phyloP scores from a whole-genome alignment of 2,113 vertebrate species.

The Sylvietta virens region DNA sequence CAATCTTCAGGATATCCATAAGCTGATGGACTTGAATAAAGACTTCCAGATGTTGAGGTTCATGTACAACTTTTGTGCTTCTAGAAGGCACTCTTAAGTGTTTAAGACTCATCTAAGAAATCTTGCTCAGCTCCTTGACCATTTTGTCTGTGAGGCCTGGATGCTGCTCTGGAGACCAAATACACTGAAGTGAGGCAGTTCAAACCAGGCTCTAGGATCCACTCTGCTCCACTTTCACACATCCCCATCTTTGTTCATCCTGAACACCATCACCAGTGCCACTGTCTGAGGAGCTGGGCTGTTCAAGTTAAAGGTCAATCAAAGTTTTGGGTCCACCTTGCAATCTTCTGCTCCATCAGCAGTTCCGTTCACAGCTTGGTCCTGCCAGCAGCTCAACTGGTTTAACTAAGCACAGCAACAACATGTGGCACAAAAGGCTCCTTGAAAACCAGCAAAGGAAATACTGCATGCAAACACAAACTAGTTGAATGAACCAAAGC shows the following conservation, averaged over 20 bases:
- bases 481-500: not conserved
- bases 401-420: not conserved
- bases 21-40: not conserved
- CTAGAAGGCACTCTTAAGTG: not conserved
- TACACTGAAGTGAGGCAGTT: accelerated
- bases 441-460: not conserved
- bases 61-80: not conserved
- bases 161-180: not conserved
- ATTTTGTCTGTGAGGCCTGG: not conserved
- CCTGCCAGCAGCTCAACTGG: not conserved
- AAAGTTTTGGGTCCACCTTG: not conserved
- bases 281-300: not conserved
- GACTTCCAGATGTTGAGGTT: not conserved
- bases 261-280: not conserved
- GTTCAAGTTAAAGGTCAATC: not conserved
- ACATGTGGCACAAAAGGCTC: not conserved
- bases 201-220: not conserved
- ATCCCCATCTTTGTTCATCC: not conserved
- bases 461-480: not conserved
- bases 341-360: not conserved
- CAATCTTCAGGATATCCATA: not conserved
- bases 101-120: not conserved
- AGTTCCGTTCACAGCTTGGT: not conserved
- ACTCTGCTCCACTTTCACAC: not conserved
- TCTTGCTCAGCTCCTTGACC: not conserved